These are phyloP conservation scores for human DNA, from an alignment of 2,113 vertebrate genomes.

Conservation along the genomic window GRCh38 chr22:36982001-36982500, in stretches of 20 bases:
- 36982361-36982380: background rate
- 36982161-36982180: background rate
- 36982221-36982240: background rate
- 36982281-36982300: background rate
- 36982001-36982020: no score
- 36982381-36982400: background rate
- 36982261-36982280: background rate
- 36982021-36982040: no score
- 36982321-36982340: background rate
- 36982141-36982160: background rate
- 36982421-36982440: no score
- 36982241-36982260: background rate
- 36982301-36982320: no score
- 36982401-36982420: background rate
- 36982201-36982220: background rate
- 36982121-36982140: background rate
- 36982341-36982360: accelerated
- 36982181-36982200: background rate
- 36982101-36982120: background rate
- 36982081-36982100: background rate
- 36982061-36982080: no score
- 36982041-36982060: no score
- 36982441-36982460: background rate
- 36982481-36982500: accelerated
- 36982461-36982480: background rate